Base-by-base conservation (phyloP, 2,113 vertebrate genomes). In the Excalfactoria chinensis region DNA sequence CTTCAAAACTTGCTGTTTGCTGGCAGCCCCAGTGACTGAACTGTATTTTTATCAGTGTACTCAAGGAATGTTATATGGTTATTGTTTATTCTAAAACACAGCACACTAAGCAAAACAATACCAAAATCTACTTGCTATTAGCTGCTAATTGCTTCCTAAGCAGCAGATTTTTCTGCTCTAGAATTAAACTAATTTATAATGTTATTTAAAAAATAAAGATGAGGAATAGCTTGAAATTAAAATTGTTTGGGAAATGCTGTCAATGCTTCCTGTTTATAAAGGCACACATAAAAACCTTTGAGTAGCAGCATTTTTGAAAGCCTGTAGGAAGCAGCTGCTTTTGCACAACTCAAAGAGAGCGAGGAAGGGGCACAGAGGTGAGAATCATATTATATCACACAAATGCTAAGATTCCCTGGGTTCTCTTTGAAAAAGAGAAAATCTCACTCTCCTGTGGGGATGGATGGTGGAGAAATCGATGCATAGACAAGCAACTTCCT, bases 181-280 rank as follows among this genome's bases (percentile, higher is more conserved):
- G 41, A 89, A 86, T 80, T 70, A 74, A 79, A 72, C 14, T 90
- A 70, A 80, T 88, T 86, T 88, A 73, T 93, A 76, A 85, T 60
- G 41, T 80, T 89, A 90, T 83, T 84, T 83, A 71, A 68, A 76
- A 88, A 58, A 55, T 63, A 85, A 84, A 84, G 48, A 90, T 88
- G 26, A 70, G n/a, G 62, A 59, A 49, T 40, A 84, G 14, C 32
- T 86, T 88, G 41, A 13, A 78, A 80, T 34, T 68, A 44, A 83
- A 75, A 62, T 46, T 75, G 15, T 77, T 81, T 78, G 37, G 23
- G 26, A 88, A 88, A 82, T 26, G 23, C 13, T 30, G 32, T 81
- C 67, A 21, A n/a, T 40, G 10, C 56, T 80, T 67, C 23, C 28
- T 16, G 2, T 76, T 68, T 20, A 23, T 72, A 84, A 80, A 71